Conservation (phyloP, 2,113 vertebrate genomes). For the Pachyramphus minor region DNA sequence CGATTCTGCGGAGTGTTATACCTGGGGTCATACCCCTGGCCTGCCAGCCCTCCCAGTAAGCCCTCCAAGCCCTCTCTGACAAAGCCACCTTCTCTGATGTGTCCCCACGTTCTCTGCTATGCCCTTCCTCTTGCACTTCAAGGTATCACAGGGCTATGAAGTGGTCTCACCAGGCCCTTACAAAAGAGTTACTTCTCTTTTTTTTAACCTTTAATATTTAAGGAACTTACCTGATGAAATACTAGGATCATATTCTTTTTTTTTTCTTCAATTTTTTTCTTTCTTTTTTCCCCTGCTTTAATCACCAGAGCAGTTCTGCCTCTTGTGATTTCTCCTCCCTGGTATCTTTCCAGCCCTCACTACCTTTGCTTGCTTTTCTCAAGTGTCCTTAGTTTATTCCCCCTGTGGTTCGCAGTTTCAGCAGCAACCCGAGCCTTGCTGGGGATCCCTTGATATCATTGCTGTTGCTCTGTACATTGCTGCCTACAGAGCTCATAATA, state of each 20-base stretch:
- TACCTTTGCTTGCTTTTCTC: background rate
- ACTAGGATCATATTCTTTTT: background rate
- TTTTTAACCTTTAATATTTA: background rate
- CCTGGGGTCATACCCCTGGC: no score
- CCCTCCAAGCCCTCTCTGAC: background rate
- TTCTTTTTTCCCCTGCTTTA: background rate
- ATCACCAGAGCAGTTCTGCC: background rate
- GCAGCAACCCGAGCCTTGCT: background rate
- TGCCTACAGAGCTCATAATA: background rate
- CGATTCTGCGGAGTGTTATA: background rate
- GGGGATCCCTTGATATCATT: rapidly evolving
- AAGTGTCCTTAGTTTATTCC: background rate
- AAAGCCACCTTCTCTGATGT: background rate
- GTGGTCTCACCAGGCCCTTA: background rate
- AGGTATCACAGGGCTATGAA: background rate
- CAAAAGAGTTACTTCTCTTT: background rate
- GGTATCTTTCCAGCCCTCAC: background rate
- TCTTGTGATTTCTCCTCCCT: background rate
- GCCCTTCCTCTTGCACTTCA: no score
- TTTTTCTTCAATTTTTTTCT: rapidly evolving
- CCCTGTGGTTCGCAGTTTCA: background rate
- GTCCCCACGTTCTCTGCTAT: rapidly evolving
- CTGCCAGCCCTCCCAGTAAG: background rate
- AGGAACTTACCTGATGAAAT: background rate
- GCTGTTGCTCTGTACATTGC: rapidly evolving